These are phyloP conservation scores for Epirrhoe alternata DNA, from an alignment of 2,888 invertebrate species.

Conservation along the genomic window DNA sequence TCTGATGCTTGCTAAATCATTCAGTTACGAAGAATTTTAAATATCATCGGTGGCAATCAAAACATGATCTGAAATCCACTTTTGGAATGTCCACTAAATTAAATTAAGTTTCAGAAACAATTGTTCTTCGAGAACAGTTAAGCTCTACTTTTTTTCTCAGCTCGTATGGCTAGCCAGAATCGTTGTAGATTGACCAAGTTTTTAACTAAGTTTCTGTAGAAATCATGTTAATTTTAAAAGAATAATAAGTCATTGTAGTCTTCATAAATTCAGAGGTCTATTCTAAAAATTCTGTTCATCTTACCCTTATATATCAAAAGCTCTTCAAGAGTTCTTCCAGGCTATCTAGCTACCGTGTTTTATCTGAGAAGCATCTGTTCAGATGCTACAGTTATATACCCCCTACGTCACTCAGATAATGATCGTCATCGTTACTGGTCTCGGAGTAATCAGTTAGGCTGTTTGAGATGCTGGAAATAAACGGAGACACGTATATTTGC, in stretches of 20 bases:
- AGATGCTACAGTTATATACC: slow-evolving; percentile 38
- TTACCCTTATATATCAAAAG: slow-evolving; percentile 2
- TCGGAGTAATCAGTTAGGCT: slow-evolving; percentile 20
- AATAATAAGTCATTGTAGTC: no score
- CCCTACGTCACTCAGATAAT: slow-evolving; percentile 41
- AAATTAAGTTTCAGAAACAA: no score
- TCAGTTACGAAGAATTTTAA: no score
- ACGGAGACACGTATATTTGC: slow-evolving; percentile 19
- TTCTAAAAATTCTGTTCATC: not conserved
- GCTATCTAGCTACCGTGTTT: slow-evolving; percentile 3
- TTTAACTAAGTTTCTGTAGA: no score
- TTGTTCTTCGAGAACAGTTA: no score
- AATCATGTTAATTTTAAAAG: no score
- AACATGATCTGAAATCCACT: no score
- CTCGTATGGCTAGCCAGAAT: not conserved
- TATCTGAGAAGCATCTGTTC: slow-evolving; percentile 20
- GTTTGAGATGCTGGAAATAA: slow-evolving; percentile 40
- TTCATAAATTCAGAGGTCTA: not conserved
- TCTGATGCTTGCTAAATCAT: no score
- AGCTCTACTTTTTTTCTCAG: no score
- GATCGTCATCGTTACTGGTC: slow-evolving; percentile 40
- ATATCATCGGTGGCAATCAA: no score
- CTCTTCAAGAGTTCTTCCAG: not conserved
- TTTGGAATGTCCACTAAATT: no score
- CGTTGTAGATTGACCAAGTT: not conserved